Base-by-base conservation (phyloP, 2,888 invertebrate species). In the Melieria picta region DNA sequence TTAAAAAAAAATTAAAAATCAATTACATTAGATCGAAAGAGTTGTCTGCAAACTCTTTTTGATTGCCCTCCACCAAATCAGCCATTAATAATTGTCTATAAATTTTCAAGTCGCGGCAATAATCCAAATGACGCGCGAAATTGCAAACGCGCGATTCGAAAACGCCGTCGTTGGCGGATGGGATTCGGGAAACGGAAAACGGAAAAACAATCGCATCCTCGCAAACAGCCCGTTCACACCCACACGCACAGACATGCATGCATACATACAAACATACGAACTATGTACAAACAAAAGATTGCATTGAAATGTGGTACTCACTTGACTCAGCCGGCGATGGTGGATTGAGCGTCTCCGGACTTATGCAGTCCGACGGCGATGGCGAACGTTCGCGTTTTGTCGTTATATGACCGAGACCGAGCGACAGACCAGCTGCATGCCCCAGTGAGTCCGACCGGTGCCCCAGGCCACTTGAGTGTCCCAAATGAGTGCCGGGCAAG, bases 261-360 rank as follows among this genome's bases (percentile, higher is more conserved):
- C 45, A 43, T n/a, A 43, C 66, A 68, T 46, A 11, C 7, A 16
- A 61, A 52, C n/a, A 65, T 60, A 30, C 7, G 30, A 30, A 46
- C 16, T 47, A n/a, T 10, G 16, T 61, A 11, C 48, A 72, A 67
- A 69, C 4, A 62, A 60, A 56, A 47, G 4, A 11, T 65, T 63
- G 65, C 58, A 57, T 58, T n/a, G 69, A 74, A 10, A 62, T 43
- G 7, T 16, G 61, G 52, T 86, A 91, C 94, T 92, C 85, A 95
- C 95, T 95, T 88, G 94, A 95, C 88, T 94, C 95, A 85, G 94
- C 94, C 82, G 95, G 95, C 83, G 94, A 95, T 80, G 94, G 92
- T 84, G 95, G 95, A 89, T 94, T 94, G 87, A 94, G 91, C 84
- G 94, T 94, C 87, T 94, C 94, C 74, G 95, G 94, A 86, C 94